Evolutionary conservation across 1,140 invertebrate species (phyloP).

Genomic region (Aphidius ervi): DNA sequence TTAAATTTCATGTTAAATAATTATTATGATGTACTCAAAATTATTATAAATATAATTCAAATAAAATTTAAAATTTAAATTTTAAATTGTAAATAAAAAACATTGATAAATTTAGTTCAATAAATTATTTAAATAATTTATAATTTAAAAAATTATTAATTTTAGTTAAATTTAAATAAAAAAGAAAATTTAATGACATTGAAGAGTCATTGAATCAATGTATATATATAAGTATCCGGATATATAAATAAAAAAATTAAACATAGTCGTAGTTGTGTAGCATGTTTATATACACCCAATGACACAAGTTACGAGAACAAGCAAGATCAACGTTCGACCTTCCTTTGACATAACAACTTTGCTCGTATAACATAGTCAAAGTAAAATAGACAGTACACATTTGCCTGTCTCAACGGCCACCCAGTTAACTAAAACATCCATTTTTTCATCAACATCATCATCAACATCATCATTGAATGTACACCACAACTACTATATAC

Average conservation of each 20-base stretch:
- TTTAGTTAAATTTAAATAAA: too few relatives aligned
- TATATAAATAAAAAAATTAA: not conserved
- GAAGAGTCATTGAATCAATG: too few relatives aligned
- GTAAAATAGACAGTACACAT: not conserved
- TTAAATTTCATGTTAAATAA: too few relatives aligned
- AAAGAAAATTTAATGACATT: too few relatives aligned
- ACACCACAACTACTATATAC: not conserved
- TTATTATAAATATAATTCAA: too few relatives aligned
- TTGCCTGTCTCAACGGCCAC: conserved; percentile 12
- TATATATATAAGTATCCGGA: not conserved
- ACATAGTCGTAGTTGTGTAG: conserved; percentile 1
- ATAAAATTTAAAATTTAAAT: too few relatives aligned
- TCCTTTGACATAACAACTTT: not conserved
- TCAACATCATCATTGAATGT: conserved; percentile 1
- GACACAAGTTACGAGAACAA: not conserved
- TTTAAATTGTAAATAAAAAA: too few relatives aligned
- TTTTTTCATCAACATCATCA: not conserved
- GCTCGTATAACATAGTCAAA: conserved; percentile 4
- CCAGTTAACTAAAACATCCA: conserved; percentile 9
- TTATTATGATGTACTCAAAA: too few relatives aligned
- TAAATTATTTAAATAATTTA: too few relatives aligned
- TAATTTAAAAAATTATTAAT: too few relatives aligned
- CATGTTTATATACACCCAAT: too few relatives aligned
- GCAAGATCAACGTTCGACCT: conserved; percentile 11
- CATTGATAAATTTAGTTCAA: too few relatives aligned